These are phyloP conservation scores for Tetragonisca angustula DNA, from an alignment of 2,888 invertebrate species.

Conservation along the genomic window DNA sequence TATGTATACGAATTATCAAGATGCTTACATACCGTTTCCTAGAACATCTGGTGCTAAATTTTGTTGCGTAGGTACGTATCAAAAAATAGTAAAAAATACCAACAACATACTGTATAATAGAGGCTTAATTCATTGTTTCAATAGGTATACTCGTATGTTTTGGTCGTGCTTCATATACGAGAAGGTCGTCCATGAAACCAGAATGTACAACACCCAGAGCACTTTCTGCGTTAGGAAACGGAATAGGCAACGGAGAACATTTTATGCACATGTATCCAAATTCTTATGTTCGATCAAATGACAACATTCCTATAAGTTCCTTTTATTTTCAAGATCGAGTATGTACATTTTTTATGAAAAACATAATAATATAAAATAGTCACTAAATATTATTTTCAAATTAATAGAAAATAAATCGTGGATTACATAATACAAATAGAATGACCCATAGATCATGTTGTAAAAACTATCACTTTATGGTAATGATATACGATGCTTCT, in stretches of 20 bases:
- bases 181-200: slow-evolving; percentile 89
- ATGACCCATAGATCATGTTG: slow-evolving; percentile 75
- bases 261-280: slow-evolving; percentile 86
- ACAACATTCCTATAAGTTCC: slow-evolving; percentile 87
- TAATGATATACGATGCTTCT: slow-evolving; percentile 90
- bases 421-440: slow-evolving; percentile 73
- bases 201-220: slow-evolving; percentile 92
- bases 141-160: slow-evolving; percentile 92
- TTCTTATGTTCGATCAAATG: slow-evolving; percentile 77
- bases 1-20: slow-evolving; percentile 84
- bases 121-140: neutral
- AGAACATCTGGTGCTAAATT: slow-evolving; percentile 97
- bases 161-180: slow-evolving; percentile 89
- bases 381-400: slow-evolving; percentile 27
- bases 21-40: slow-evolving; percentile 96
- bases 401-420: slow-evolving; percentile 77
- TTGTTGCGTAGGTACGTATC: slow-evolving; percentile 90
- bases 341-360: slow-evolving; percentile 72
- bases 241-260: slow-evolving; percentile 85
- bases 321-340: slow-evolving; percentile 93
- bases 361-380: neutral
- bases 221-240: slow-evolving; percentile 89
- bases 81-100: neutral
- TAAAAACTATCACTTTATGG: slow-evolving; percentile 85
- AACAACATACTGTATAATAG: neutral